Evolutionary conservation across 2,888 invertebrate species (phyloP).

Genomic region (Brenthis hecate): DNA sequence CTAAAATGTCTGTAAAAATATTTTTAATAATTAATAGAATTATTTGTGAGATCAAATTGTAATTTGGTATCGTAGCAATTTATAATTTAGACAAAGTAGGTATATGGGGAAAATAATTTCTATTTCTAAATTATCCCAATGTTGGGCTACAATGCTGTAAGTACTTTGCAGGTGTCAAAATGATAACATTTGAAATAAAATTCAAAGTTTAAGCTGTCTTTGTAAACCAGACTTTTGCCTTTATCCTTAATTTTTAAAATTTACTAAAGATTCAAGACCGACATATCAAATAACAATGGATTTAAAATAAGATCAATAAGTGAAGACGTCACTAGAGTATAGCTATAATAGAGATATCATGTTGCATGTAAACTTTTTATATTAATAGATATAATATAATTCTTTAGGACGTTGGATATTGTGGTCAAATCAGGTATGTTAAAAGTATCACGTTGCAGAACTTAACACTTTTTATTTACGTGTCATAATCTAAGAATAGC

Average conservation of each 20-base stretch:
- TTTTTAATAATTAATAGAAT: no score
- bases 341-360: conserved; percentile 11
- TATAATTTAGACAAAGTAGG: no score
- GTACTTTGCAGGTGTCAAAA: not conserved
- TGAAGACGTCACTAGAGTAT: not conserved
- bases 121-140: no score
- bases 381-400: conserved; percentile 7
- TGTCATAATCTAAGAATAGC: no score
- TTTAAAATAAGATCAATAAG: not conserved
- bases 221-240: no score
- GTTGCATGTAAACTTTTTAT: conserved; percentile 10
- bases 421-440: conserved; percentile 26
- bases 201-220: no score
- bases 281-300: conserved; percentile 13
- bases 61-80: no score
- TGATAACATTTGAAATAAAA: no score
- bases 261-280: not conserved
- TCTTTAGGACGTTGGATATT: conserved; percentile 25
- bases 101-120: no score
- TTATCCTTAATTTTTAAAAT: not conserved
- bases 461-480: not conserved
- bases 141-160: not conserved
- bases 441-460: conserved; percentile 22
- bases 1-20: no score
- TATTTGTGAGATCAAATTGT: no score